A percentile compares a stretch with the other conserved stretches of the same genome.
phyloP scores from a whole-genome alignment of 1,140 invertebrate genomes.

The Aphelinus certus region DNA sequence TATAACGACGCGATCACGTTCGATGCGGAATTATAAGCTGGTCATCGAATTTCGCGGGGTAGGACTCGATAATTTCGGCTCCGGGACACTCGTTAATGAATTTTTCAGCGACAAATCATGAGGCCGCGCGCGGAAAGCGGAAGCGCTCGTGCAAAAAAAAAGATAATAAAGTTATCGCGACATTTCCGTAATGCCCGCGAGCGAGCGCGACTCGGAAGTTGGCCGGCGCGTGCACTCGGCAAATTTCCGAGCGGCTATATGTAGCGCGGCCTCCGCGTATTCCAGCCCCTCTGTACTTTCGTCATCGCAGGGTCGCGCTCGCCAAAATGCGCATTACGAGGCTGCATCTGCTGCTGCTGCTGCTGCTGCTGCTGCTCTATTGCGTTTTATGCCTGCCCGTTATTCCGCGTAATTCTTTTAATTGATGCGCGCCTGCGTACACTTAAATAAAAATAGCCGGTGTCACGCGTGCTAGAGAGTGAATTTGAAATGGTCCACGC shows the following conservation, averaged over 20 bases:
- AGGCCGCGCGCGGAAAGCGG: not conserved
- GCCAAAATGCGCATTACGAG: conserved; percentile 12
- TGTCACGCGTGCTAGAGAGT: too few relatives aligned
- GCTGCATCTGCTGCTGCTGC: not conserved
- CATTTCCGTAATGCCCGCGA: conserved; percentile 15
- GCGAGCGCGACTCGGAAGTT: conserved; percentile 7
- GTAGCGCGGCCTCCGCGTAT: too few relatives aligned
- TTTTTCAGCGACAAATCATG: conserved; percentile 24
- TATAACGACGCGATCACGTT: not conserved
- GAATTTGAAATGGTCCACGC: too few relatives aligned
- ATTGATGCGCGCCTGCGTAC: not conserved
- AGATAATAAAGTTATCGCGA: conserved; percentile 29
- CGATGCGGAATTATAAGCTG: not conserved
- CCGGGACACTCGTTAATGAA: not conserved
- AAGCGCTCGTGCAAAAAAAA: conserved; percentile 14
- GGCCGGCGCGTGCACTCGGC: not conserved
- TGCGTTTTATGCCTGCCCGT: not conserved
- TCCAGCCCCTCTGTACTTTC: too few relatives aligned
- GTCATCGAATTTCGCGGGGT: not conserved
- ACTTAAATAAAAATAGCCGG: too few relatives aligned
- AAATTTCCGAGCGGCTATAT: conserved; percentile 7
- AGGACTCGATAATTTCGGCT: not conserved
- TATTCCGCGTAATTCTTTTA: conserved; percentile 1
- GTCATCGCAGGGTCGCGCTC: too few relatives aligned
- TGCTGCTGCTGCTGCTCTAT: too few relatives aligned